Base-by-base conservation (phyloP, 2,113 vertebrate species). In the Mirounga angustirostris region DNA sequence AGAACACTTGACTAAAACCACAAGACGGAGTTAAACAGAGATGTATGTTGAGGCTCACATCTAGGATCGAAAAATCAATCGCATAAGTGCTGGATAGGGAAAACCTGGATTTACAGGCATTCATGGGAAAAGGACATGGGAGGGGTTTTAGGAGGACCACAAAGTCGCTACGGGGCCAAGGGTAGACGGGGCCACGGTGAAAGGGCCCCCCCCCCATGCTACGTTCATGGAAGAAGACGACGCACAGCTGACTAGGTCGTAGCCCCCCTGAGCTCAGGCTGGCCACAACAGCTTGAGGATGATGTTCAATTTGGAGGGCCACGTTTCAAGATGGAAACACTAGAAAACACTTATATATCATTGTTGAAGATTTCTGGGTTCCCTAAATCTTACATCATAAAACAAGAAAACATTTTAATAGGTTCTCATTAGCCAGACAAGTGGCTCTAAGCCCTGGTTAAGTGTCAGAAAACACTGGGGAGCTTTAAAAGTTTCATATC, bases 161-260 rank as follows among this genome's bases (percentile, higher is more conserved):
- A 46, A 7, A 1, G 6, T 22, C 1, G 0, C 15, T 5, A 0
- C 0, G 16, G 16, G 36, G 28, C 65, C 87, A 14, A 40, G 18
- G 30, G 46, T 19, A 12, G 11, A 5, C 10, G 10, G 1, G 24
- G 22, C 43, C 16, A 0, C 58, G 0, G 3, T 21, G 63, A 4
- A 43, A 18, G 26, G 30, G 28, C 4, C 15, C 1, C 86, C 15
- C 0, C 5, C 46, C 36, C 1, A 3, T 2, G 18, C 50, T 19
- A 4, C 0, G 0, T 40, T 43, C 30, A 0, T 0, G 0, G 40
- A 67, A 22, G 33, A 61, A 4, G 33, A 0, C 3, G 0, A 0
- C 7, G 11, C 21, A 14, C 7, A 18, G 40, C 43, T 0, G 12
- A 18, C 1, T 4, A 4, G 43, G n/a, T 1, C 0, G 1, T 7